These are phyloP conservation scores for Battus philenor DNA, from an alignment of 1,140 invertebrate species.

Conservation along the genomic window DNA sequence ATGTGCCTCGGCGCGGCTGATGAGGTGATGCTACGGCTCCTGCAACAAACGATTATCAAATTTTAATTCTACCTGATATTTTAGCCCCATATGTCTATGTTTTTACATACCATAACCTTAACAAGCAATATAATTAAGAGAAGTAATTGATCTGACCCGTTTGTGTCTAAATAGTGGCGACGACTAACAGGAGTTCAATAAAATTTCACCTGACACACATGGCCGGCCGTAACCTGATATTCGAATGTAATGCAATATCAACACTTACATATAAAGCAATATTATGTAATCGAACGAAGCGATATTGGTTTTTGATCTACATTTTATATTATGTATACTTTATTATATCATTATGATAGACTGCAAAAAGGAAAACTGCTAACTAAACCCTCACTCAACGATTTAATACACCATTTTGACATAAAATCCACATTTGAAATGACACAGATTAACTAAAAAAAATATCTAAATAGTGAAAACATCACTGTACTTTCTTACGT, in stretches of 20 bases:
- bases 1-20: conserved; percentile 19
- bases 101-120: not conserved
- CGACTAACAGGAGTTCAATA: not conserved
- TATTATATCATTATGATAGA: no score
- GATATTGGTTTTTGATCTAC: no score
- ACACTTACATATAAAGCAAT: not conserved
- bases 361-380: no score
- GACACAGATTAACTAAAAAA: no score
- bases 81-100: not conserved
- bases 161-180: not conserved
- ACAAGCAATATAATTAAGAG: not conserved
- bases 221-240: not conserved
- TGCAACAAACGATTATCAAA: conserved; percentile 24
- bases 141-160: not conserved
- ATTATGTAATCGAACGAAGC: not conserved
- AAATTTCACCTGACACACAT: conserved; percentile 6
- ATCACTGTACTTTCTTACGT: no score
- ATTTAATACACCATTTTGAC: no score
- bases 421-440: no score
- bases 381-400: no score
- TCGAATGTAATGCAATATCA: not conserved
- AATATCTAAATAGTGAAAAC: no score
- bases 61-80: not conserved
- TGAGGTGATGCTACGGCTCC: conserved; percentile 56
- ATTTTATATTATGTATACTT: no score